These are phyloP conservation scores for Leptura quadrifasciata DNA, from an alignment of 2,888 invertebrate species.

Conservation along the genomic window DNA sequence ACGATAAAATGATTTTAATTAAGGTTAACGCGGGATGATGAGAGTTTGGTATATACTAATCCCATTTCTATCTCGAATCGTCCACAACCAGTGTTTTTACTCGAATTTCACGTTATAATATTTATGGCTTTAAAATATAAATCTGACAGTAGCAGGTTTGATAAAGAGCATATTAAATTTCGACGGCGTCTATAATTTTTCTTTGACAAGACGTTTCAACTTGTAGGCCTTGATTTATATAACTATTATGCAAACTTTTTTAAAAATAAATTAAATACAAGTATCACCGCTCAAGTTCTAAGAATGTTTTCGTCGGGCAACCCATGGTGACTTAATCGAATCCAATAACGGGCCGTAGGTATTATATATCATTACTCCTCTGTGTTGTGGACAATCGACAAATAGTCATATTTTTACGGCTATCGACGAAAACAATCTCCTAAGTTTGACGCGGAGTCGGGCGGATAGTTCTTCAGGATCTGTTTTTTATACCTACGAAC, in stretches of 20 bases:
- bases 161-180: slow-evolving; percentile 7
- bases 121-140: neutral
- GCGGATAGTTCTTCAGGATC: too few relatives aligned
- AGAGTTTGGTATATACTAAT: too few relatives aligned
- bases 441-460: too few relatives aligned
- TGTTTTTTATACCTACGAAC: too few relatives aligned
- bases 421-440: too few relatives aligned
- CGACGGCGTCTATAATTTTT: slow-evolving; percentile 7
- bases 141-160: slow-evolving; percentile 7
- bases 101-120: neutral
- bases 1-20: too few relatives aligned
- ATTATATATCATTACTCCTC: neutral
- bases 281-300: neutral
- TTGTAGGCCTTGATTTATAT: neutral
- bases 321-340: slow-evolving; percentile 5
- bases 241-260: slow-evolving; percentile 1
- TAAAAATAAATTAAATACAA: slow-evolving; percentile 7
- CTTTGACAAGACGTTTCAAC: neutral
- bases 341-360: neutral
- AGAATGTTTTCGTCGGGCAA: slow-evolving; percentile 9
- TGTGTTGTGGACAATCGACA: slow-evolving; percentile 1
- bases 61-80: neutral
- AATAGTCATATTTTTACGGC: neutral
- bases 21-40: too few relatives aligned
- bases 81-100: neutral